These are phyloP conservation scores for Fragum fragum DNA, from an alignment of 2,888 invertebrate species.

Conservation along the genomic window DNA sequence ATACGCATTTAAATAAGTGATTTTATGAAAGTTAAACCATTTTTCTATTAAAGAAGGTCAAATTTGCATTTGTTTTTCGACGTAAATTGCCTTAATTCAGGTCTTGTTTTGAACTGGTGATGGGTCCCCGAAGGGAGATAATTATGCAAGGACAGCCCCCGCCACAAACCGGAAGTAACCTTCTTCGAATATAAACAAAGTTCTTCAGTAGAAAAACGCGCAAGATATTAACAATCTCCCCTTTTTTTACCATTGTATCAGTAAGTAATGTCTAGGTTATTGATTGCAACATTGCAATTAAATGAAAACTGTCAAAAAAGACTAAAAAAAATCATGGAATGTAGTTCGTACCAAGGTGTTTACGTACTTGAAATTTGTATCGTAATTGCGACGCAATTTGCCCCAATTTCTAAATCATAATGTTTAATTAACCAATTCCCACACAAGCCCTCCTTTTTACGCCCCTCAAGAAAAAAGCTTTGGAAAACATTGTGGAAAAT, in stretches of 20 bases:
- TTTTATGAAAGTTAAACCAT: not conserved
- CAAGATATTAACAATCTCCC: not conserved
- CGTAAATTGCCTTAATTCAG: conserved; percentile 1
- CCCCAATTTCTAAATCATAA: not conserved
- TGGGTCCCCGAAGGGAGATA: not conserved
- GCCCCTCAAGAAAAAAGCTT: too few relatives aligned
- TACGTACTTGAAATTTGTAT: not conserved
- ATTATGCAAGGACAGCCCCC: not conserved
- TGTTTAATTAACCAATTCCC: too few relatives aligned
- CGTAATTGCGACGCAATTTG: not conserved
- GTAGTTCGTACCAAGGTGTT: not conserved
- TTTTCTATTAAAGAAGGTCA: not conserved
- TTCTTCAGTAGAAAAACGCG: not conserved
- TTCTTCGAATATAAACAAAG: not conserved
- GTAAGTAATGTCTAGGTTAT: not conserved
- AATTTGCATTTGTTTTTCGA: not conserved
- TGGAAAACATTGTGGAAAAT: too few relatives aligned
- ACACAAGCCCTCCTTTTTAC: too few relatives aligned
- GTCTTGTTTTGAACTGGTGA: not conserved
- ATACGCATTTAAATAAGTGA: conserved; percentile 6
- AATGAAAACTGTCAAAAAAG: not conserved
- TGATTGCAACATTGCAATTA: conserved; percentile 7
- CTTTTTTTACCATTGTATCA: not conserved
- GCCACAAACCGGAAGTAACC: not conserved
- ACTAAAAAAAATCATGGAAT: not conserved